Evolutionary conservation across 37 sponge, comb jelly and placozoan genomes (phyloP), one percentile per base, ranked within the genome.

Genomic region (Cliona cf. orientalis): DNA sequence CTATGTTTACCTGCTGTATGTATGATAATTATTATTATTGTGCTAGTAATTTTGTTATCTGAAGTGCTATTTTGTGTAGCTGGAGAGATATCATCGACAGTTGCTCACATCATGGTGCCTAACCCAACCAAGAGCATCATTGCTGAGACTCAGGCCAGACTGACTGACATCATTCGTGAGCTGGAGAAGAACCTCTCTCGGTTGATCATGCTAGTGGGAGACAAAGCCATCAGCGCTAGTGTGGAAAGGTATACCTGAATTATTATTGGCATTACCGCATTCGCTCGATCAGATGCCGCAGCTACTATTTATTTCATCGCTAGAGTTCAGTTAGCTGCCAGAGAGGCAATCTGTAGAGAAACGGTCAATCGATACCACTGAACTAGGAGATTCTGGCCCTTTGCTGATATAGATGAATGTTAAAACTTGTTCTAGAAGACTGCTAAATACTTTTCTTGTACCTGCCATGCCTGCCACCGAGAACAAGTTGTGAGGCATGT

Each of bases 21-120:
- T 26, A 62, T n/a, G 23, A 26, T 26, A 62, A 25, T 7, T 62
- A 26, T 12, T 14, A 26, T 14, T n/a, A 62, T 12, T 37, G 39
- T 72, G 17, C 55, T 11, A 11, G 17, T 19, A 19, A 49, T 49
- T 11, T 49, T 11, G 55, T 49, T 11, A 17, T 19, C 11, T 49
- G 11, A 17, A 17, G 55, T 17, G 11, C 55, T 49, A 49, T 49
- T 11, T 11, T 49, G 55, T 59, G 60, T 44, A 88, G 89, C 78
- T 42, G 89, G 77, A 44, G 83, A 82, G 33, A 76, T 88, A 12
- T 69, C 63, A 17, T 59, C 78, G 34, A 69, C 84, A 44, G 70
- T 88, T 44, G 82, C 89, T 23, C 76, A 88, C 61, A 67, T 88
- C 38, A 82, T 88, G 83, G 89, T 88, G 22, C 82, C 89, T 17